Evolutionary conservation across 1,140 invertebrate species (phyloP).

Genomic region (Sycophaga agraensis): DNA sequence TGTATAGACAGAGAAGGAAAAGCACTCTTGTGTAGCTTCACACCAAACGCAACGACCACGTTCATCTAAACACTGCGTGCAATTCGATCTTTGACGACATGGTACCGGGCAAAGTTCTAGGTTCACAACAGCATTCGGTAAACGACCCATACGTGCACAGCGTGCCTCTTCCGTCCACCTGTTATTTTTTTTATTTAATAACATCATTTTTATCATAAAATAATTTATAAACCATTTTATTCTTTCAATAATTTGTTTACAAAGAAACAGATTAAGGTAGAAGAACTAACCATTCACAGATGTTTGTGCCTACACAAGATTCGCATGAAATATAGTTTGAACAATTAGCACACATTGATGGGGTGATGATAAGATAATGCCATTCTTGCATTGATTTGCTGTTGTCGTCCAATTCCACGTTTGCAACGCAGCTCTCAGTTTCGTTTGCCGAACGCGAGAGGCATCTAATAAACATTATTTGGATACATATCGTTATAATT

Average conservation of each 20-base stretch:
- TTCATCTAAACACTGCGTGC: slow-evolving; percentile 80
- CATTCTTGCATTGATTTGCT: slow-evolving; percentile 60
- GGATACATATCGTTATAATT: too few species aligned
- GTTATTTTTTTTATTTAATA: not conserved
- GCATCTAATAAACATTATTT: too few species aligned
- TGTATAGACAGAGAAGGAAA: slow-evolving; percentile 92
- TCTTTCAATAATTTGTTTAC: too few species aligned
- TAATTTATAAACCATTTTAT: not conserved
- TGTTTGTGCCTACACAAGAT: slow-evolving; percentile 68
- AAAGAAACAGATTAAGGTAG: not conserved
- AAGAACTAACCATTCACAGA: slow-evolving; percentile 74
- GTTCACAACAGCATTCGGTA: slow-evolving; percentile 66
- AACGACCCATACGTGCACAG: slow-evolving; percentile 77
- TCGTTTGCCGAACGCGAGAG: slow-evolving; percentile 66
- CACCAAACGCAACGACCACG: slow-evolving; percentile 93
- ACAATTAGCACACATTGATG: slow-evolving; percentile 81
- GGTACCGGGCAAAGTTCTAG: slow-evolving; percentile 70
- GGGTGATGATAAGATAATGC: slow-evolving; percentile 77
- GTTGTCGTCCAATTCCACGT: slow-evolving; percentile 47
- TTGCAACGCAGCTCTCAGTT: slow-evolving; percentile 59
- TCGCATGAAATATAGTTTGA: slow-evolving; percentile 85
- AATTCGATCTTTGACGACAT: slow-evolving; percentile 74
- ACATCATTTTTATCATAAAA: too few species aligned
- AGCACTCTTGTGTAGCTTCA: slow-evolving; percentile 86
- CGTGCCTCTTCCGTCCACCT: slow-evolving; percentile 74